Base-by-base conservation (phyloP, 2,113 vertebrate species). In the Taxidea taxus region DNA sequence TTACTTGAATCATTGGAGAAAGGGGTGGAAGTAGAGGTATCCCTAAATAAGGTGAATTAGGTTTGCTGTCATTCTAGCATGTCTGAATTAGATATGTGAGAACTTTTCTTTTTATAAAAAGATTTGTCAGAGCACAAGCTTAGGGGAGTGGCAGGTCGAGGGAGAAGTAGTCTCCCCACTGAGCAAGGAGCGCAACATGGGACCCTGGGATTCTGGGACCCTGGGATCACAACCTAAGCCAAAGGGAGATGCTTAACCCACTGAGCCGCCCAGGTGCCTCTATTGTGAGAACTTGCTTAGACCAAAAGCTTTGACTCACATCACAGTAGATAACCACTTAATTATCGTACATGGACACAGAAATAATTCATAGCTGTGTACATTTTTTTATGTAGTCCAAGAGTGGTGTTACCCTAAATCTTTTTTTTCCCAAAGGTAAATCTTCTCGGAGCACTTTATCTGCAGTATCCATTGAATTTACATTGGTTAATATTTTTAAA, bases 401-500 rank as follows among this genome's bases (percentile, higher is more conserved):
- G 81, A 80, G 34, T 86, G 34, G 42, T 72, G 4, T 51, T 82
- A 78, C n/a, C 37, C 29, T 64, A 81, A 72, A 62, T 49, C 39
- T 16, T 21, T 54, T 47, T 82, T 81, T 60, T 64, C 72, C 47
- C 64, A 44, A 74, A 20, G 39, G 29, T 47, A 66, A 85, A 6
- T 86, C 34, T 27, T 77, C n/a, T 92, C 27, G 44, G 56, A 82
- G 6, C 16, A 64, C 72, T 51, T 62, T 64, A 29, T 37, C 37
- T 82, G 25, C 18, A 27, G 2, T 87, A 82, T n/a, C 29, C 2
- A n/a, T 72, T 56, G 83, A 72, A 44, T 72, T 72, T 39, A 72
- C 51, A 62, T 81, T 62, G 82, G 54, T 81, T 81, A 72, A 42
- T 95, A 92, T 82, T n/a, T n/a, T n/a, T 92, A 47, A 82, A 83